Evolutionary conservation across 64 coral and sea anemone species (phyloP), one percentile per base, ranked within the genome.

Genomic region (Dendrophyllia cribrosa): DNA sequence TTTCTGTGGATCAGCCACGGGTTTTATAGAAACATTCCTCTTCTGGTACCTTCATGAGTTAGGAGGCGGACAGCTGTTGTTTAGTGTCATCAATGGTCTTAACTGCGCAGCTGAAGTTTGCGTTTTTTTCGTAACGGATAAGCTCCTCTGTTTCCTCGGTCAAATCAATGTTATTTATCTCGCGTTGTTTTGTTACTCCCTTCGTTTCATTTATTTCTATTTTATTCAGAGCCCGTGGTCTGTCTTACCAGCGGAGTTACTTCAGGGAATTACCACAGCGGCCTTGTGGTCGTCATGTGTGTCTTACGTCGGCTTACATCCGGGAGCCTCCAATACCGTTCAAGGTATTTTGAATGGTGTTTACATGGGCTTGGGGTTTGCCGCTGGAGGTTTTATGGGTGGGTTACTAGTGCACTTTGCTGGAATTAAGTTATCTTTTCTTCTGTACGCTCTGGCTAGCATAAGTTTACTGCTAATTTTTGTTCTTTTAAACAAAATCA

Each of bases 41-140:
- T 99, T 99, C 46, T 99, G 97, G 97, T 99, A 96, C 23, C 87
- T 99, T 51, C 94, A 99, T 20, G 97, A 99, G 34, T 70, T 99
- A 19, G 94, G 97, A 3, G 97, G 97, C 7, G 88, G 77, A 9
- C 97, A 99, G 34, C 76, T 99, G 23, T 88, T 99, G 23, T 94
- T 96, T 61, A 99, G 97, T 59, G 88, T 91, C 5, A 88, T 99
- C 19, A 91, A 96, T 9, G 97, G 94, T 0, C 24, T 96, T 11
- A 99, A 96, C 64, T 99, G 97, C 16, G 53, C 88, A 1, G 88
- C 91, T 12, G 97, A 99, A 72, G 97, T 99, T 14, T 59, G 51
- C 7, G 64, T 99, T 12, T 99, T 94, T 69, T 93, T 99, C 9
- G 12, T 99, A 34, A 91, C 94, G 2, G 91, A 96, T 68, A 79